Evolutionary conservation across 2,888 invertebrate genomes (phyloP).

Genomic region (Xestia ashworthii): DNA sequence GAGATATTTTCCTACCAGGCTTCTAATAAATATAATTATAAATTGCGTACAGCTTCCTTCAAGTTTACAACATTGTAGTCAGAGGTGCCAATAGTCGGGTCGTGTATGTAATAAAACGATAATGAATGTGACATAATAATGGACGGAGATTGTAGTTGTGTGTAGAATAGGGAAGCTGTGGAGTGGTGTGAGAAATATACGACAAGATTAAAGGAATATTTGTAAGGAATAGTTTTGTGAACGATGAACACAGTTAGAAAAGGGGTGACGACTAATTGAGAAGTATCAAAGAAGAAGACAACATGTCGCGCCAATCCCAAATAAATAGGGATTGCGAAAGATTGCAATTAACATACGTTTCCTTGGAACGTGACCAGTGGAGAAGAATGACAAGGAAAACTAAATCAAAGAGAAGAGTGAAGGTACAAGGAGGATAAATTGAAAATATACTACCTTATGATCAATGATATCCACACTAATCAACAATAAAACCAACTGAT

Average conservation of each 20-base stretch:
- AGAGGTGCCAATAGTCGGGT: conserved; percentile 62
- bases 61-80: conserved; percentile 60
- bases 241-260: not conserved
- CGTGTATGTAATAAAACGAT: conserved; percentile 84
- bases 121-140: conserved; percentile 85
- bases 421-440: not conserved
- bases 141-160: conserved; percentile 79
- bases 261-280: not conserved
- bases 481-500: not conserved
- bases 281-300: not conserved
- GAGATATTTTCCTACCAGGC: not conserved
- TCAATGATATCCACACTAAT: not conserved
- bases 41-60: not conserved
- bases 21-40: conserved; percentile 21
- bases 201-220: not conserved
- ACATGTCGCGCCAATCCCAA: not conserved
- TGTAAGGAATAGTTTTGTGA: not conserved
- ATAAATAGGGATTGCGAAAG: not conserved
- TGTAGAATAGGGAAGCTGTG: conserved; percentile 59
- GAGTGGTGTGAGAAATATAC: conserved; percentile 58
- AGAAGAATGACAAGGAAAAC: not conserved
- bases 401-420: not conserved
- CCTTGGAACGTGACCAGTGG: not conserved
- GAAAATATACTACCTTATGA: not conserved
- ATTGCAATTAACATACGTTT: not conserved